Evolutionary conservation across 1,140 invertebrate species (phyloP).

Genomic region (Euura lappo): DNA sequence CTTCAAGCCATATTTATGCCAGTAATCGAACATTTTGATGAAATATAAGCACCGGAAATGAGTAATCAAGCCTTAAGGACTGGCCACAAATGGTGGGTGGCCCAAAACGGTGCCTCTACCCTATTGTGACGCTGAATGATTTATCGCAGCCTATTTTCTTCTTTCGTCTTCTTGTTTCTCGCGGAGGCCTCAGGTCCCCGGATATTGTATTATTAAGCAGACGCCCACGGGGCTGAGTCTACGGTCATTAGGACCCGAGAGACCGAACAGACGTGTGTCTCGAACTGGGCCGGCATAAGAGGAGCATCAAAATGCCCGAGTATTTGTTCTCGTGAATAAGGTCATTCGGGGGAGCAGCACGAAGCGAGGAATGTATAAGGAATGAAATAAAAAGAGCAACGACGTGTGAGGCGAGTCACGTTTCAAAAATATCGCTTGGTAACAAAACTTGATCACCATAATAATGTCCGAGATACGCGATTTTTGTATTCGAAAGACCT

Average conservation of each 20-base stretch:
- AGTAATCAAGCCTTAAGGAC: no score
- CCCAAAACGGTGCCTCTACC: not conserved
- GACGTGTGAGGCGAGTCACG: not conserved
- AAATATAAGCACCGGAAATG: no score
- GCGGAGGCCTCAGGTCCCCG: not conserved
- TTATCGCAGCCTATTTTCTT: not conserved
- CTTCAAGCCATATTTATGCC: no score
- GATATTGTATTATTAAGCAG: constrained; percentile 1
- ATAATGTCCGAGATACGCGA: no score
- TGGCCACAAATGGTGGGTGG: not conserved
- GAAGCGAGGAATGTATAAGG: no score
- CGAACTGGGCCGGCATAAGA: no score
- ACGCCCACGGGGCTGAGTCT: not conserved
- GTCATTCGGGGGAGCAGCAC: no score
- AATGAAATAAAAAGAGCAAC: not conserved
- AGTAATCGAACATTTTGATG: no score
- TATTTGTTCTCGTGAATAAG: no score
- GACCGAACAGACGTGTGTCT: not conserved
- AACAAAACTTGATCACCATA: not conserved
- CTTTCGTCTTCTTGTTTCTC: not conserved
- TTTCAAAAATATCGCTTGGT: not conserved
- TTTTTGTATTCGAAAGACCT: no score
- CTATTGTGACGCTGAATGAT: no score
- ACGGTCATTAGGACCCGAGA: not conserved
- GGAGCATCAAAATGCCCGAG: no score